A percentile compares a stretch with the other conserved stretches of the same genome.
These are phyloP conservation scores for Aythya baeri DNA, from an alignment of 2,113 vertebrate genomes.

Conservation along the genomic window DNA sequence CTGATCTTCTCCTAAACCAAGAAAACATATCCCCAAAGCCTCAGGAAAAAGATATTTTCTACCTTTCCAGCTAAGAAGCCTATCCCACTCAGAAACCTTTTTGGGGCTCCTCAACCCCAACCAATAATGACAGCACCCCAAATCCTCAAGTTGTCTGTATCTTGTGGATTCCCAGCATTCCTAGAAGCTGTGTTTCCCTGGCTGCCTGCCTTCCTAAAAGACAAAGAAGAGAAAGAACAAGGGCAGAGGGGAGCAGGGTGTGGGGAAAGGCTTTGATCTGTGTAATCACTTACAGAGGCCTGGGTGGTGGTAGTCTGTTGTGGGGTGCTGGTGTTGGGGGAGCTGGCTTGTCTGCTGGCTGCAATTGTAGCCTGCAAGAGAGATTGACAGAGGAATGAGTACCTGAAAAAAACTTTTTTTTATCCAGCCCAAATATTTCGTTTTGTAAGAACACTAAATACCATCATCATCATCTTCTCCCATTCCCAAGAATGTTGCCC, in stretches of 20 bases:
- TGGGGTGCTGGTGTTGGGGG: slow-evolving; percentile 86
- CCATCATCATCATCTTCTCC: background rate
- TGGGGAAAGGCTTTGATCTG: background rate
- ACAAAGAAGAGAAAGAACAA: background rate
- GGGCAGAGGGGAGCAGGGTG: background rate
- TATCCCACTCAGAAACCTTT: background rate
- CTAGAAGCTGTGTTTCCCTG: background rate
- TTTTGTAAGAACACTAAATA: background rate
- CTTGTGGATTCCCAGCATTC: background rate
- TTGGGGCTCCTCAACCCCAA: background rate
- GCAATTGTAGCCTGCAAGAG: slow-evolving; percentile 90
- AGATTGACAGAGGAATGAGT: background rate
- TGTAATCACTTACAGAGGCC: slow-evolving; percentile 76
- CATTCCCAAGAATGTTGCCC: background rate
- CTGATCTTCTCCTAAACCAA: background rate
- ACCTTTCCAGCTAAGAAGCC: background rate
- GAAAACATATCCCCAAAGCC: background rate
- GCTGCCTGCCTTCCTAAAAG: background rate
- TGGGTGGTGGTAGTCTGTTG: slow-evolving; percentile 88
- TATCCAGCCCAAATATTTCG: background rate
- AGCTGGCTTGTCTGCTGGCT: slow-evolving; percentile 93
- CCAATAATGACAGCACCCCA: background rate
- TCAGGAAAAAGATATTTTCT: background rate
- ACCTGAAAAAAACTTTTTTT: slow-evolving; percentile 5
- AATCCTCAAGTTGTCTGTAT: background rate